A percentile compares a stretch with the other conserved stretches of the same genome.
phyloP scores from a whole-genome alignment of 2,797 vertebrate genomes.

The Lemur catta region DNA sequence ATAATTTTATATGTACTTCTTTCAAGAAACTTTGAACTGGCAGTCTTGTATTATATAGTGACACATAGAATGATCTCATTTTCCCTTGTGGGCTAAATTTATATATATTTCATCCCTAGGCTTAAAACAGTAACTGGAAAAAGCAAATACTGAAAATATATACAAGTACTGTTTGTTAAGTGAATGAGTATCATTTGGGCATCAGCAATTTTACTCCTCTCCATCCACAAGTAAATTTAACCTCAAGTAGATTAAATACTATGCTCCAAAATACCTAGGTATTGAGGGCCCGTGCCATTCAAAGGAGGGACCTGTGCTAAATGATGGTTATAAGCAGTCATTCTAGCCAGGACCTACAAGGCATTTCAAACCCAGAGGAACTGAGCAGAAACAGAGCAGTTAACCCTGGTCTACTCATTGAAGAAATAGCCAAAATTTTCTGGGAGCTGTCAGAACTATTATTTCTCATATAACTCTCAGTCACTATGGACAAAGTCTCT shows the following conservation, averaged over 20 bases:
- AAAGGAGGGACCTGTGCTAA: neutral
- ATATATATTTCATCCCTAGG: neutral
- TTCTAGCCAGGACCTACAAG: neutral
- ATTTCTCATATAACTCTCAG: neutral
- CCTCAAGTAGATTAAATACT: neutral
- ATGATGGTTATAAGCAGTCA: neutral
- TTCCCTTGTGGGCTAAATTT: neutral
- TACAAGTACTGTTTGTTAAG: neutral
- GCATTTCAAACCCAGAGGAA: neutral
- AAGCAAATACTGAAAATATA: neutral
- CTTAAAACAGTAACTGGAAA: neutral
- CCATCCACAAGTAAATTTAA: neutral
- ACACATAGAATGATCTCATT: neutral
- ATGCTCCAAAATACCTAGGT: neutral
- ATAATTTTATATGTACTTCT: neutral
- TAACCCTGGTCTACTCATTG: neutral
- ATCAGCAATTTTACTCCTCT: neutral
- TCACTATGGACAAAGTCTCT: neutral
- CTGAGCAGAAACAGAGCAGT: neutral
- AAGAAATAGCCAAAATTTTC: neutral
- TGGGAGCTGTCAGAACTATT: neutral
- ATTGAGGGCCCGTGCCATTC: neutral
- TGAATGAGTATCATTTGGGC: neutral
- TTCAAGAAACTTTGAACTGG: neutral
- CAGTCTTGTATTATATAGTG: neutral